Base-by-base conservation (phyloP, 1,140 invertebrate species). In the Homalodisca vitripennis region DNA sequence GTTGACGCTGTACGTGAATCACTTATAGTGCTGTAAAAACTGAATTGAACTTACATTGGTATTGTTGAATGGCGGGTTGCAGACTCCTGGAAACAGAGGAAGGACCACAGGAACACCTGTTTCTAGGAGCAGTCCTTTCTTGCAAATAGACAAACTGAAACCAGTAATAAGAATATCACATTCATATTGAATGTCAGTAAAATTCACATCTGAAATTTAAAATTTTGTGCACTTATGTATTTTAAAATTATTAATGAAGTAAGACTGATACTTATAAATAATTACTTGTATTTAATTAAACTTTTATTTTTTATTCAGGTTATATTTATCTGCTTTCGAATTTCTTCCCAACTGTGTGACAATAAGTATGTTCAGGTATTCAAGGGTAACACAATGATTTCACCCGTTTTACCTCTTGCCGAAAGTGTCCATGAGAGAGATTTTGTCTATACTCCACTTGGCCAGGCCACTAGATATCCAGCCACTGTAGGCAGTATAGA, bases 401-500 rank as follows among this genome's bases (percentile, higher is more conserved):
- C n/a, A n/a, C n/a, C n/a, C 17, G 34, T 41, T 6, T 41, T 41
- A 90, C 87, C 82, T 89, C 75, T 90, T 89, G 0, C 92, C 92
- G 75, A 91, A 93, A 78, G 92, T 93, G 77, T 95, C 92, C n/a
- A 87, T 87, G 17, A 97, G 82, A 26, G 89, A 85, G 13, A 97
- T 82, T 78, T 93, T 93, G 77, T 95, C 90, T 57, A 97, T 86
- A 72, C 84, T 87, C 86, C 93, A 91, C 30, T 87, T 82, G 55
- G 87, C 85, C 41, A 93, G 80, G 0, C 93, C 93, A 17, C 90
- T 92, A n/a, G 89, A 93, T 57, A 96, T 85, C 94, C 94, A 97
- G 1, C 94, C 94, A 68, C 88, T 91, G 80, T 96, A 97, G 0
- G 92, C 92, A 1, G 89, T 92, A 81, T 97, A 97, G 62, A 90